These are phyloP conservation scores for Galagoides demidoff DNA, from an alignment of 2,797 vertebrate genomes.

Conservation along the genomic window DNA sequence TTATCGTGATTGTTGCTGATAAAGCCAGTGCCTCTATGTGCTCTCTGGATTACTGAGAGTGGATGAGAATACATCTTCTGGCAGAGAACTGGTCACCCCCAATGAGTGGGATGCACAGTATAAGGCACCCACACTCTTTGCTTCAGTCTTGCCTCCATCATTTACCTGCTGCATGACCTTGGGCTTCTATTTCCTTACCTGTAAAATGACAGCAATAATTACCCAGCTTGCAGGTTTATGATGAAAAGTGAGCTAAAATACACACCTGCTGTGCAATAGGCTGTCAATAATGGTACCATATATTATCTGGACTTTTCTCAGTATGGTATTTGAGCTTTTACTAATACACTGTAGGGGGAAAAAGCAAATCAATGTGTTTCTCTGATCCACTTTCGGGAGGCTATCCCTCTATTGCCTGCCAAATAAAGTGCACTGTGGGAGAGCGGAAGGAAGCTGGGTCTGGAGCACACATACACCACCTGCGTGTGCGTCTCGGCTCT, in stretches of 20 bases:
- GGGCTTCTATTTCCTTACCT: constrained; percentile 33
- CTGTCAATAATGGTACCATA: not conserved
- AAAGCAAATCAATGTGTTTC: not conserved
- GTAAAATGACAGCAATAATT: constrained; percentile 21
- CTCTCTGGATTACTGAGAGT: not conserved
- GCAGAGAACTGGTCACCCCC: not conserved
- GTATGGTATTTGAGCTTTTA: not conserved
- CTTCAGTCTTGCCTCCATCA: not conserved
- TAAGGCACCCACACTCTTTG: not conserved
- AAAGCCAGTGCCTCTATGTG: not conserved
- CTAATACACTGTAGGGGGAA: not conserved
- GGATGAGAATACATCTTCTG: not conserved
- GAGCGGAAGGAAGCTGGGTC: not conserved
- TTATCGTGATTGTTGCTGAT: not conserved
- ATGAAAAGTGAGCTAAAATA: constrained; percentile 54
- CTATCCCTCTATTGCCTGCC: not conserved
- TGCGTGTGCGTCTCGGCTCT: not conserved
- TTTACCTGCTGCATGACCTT: not conserved
- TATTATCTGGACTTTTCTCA: not conserved
- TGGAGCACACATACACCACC: not conserved
- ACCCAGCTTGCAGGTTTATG: not conserved
- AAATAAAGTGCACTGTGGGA: not conserved
- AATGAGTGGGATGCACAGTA: not conserved
- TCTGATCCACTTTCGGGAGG: not conserved
- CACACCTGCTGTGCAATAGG: not conserved